These are phyloP conservation scores for Engystomops pustulosus DNA, from an alignment of 2,113 vertebrate species.

Conservation along the genomic window DNA sequence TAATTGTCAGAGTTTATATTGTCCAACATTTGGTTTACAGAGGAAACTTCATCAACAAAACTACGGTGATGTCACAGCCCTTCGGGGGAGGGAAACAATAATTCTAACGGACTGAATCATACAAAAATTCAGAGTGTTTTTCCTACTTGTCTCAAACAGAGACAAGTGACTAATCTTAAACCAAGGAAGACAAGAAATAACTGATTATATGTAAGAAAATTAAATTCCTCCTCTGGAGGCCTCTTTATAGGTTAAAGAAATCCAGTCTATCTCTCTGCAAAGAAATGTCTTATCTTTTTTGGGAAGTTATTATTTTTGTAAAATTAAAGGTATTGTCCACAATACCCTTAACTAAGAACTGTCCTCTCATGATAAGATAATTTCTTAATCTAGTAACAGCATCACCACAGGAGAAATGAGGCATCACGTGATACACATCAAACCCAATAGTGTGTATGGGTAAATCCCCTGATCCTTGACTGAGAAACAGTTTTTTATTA, in stretches of 20 bases:
- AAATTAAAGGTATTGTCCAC: not conserved
- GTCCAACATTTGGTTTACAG: conserved; percentile 49
- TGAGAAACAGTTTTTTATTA: too few species aligned
- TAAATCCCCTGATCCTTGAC: too few species aligned
- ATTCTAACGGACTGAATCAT: not conserved
- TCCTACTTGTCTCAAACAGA: not conserved
- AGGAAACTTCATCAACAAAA: conserved; percentile 14
- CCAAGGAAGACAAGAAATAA: not conserved
- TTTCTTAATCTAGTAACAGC: too few species aligned
- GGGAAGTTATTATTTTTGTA: too few species aligned
- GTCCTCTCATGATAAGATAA: not conserved
- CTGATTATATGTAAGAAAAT: too few species aligned
- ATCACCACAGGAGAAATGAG: not conserved
- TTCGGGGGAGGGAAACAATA: not conserved
- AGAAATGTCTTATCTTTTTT: not conserved
- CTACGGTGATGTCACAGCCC: not conserved
- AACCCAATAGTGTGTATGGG: not conserved
- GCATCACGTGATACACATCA: not conserved
- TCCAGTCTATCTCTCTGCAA: not conserved
- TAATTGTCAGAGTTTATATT: conserved; percentile 47
- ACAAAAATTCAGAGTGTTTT: not conserved
- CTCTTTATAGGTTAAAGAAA: not conserved
- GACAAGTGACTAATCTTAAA: not conserved
- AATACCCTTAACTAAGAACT: not conserved
- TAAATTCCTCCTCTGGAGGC: not conserved